Base-by-base conservation (phyloP, 2,797 vertebrate genomes). In the Sus cebifrons region DNA sequence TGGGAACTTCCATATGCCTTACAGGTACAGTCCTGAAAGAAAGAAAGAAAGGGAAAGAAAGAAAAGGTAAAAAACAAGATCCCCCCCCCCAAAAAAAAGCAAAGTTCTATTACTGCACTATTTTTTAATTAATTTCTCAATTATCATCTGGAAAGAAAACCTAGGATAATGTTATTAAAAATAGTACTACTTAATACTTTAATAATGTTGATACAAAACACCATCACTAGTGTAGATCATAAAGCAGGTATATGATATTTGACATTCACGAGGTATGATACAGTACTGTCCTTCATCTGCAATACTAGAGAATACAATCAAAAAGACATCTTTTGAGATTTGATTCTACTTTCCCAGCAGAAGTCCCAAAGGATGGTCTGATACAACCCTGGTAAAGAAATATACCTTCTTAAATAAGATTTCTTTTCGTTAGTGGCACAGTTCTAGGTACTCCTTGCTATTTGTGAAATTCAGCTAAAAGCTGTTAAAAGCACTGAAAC, bases 151-250 rank as follows among this genome's bases (percentile, higher is more conserved):
- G 98, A 98, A 98, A 98, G 98, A 98, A 97, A 94, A 91, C 97
- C 98, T 99, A 97, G 99, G 99, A 98, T 98, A 98, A 98, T 98
- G 97, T 98, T 98, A 98, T 99, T 99, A 99, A 99, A 98, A 98
- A 98, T 98, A 98, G 98, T 98, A 98, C 97, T 98, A 98, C 44
- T 49, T 49, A 49, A 49, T 49, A 49, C 44, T 49, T 49, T 49
- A 49, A 49, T 7, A 49, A 49, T 49, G 44, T 5, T 49, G 44
- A 49, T 49, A 97, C 98, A 98, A 98, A 98, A 98, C 98, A 99
- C 98, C 60, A 98, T 98, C 98, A 98, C 98, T 98, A 98, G 97
- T 98, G 98, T 98, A 95, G 97, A 96, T 99, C 97, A 98, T 98
- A 98, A 86, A 98, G 98, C 98, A 98, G 98, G 98, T 98, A 98